Percentiles rank a stretch among this genome's conserved stretches.
These are phyloP conservation scores for Dendronephthya gigantea DNA, from an alignment of 64 coral and sea anemone species.

Conservation along the genomic window DNA sequence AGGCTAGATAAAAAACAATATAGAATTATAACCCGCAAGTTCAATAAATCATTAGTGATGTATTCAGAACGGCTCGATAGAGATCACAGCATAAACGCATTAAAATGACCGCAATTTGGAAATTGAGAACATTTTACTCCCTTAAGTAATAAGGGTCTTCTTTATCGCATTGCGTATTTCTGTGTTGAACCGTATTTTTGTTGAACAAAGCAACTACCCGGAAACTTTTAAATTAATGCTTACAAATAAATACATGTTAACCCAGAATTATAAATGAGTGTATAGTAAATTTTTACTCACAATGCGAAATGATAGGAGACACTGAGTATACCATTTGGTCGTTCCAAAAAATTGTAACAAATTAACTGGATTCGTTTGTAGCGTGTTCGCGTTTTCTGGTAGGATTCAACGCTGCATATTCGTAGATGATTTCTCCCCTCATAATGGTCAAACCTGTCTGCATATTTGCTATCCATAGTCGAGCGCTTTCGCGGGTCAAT, in stretches of 20 bases:
- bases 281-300: neutral
- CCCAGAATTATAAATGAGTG: neutral
- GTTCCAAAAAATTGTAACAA: constrained; percentile 8
- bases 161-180: no score
- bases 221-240: no score
- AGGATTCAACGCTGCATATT: neutral
- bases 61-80: neutral
- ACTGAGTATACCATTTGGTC: constrained; percentile 1
- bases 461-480: neutral
- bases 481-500: neutral
- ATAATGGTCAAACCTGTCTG: neutral
- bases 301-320: neutral
- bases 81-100: neutral
- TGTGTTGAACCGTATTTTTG: no score
- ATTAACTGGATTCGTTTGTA: neutral
- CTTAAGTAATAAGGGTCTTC: neutral
- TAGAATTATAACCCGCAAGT: neutral
- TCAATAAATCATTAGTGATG: neutral
- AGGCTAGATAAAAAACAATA: no score
- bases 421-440: neutral
- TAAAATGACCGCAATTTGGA: neutral
- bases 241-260: neutral
- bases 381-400: neutral
- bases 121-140: neutral
- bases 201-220: no score